phyloP scores from a whole-genome alignment of 2,888 invertebrate species.

The Patella caerulea region DNA sequence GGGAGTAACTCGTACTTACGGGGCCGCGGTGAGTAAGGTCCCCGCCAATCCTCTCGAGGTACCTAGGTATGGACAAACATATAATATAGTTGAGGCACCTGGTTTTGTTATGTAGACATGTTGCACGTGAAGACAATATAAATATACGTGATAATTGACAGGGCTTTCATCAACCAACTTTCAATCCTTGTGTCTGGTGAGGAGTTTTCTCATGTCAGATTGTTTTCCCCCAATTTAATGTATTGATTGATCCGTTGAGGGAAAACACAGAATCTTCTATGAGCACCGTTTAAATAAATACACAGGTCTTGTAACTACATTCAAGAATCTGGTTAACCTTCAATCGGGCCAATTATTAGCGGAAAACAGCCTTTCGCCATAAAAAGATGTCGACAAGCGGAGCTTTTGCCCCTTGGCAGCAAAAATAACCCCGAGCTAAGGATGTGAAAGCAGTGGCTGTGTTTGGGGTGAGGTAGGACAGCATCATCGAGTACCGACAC shows the following conservation, averaged over 20 bases:
- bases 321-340: not conserved
- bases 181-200: not conserved
- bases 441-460: not conserved
- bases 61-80: not conserved
- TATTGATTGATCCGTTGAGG: not conserved
- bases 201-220: not conserved
- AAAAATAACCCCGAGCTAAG: not conserved
- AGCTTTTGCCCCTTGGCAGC: not conserved
- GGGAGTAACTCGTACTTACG: not conserved
- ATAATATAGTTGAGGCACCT: not conserved
- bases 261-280: not conserved
- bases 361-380: not conserved
- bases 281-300: conserved; percentile 3
- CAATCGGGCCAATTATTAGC: not conserved
- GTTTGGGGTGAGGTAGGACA: conserved; percentile 3
- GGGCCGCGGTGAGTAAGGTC: not conserved
- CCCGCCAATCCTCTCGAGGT: too few relatives aligned
- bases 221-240: not conserved
- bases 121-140: not conserved
- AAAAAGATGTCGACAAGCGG: too few relatives aligned
- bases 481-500: not conserved
- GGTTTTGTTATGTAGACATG: not conserved
- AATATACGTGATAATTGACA: conserved; percentile 1
- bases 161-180: not conserved
- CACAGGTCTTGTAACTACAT: conserved; percentile 6